These are phyloP conservation scores for Ascaphus truei DNA, from an alignment of 2,113 vertebrate genomes.

Conservation along the genomic window DNA sequence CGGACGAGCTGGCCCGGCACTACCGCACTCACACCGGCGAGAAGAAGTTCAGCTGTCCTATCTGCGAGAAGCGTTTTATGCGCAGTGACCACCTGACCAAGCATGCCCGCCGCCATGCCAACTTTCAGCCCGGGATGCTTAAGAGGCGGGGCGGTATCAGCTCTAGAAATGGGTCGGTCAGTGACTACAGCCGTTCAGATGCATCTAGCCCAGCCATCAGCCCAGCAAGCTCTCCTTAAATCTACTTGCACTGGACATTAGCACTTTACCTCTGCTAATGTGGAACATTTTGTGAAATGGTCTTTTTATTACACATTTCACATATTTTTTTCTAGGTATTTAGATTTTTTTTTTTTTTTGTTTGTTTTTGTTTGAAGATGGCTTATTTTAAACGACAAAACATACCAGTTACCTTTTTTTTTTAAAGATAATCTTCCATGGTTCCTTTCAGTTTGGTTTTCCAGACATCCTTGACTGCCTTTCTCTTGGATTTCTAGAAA, in stretches of 20 bases:
- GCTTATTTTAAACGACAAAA: conserved; percentile 22
- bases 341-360: conserved; percentile 41
- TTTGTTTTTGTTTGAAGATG: conserved; percentile 41
- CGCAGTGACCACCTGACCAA: conserved; percentile 96
- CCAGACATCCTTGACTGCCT: conserved; percentile 27
- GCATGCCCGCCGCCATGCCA: conserved; percentile 87
- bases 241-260: conserved; percentile 48
- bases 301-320: conserved; percentile 33
- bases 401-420: conserved; percentile 13
- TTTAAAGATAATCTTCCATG: conserved; percentile 6
- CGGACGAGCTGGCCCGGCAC: conserved; percentile 92
- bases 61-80: conserved; percentile 97
- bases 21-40: conserved; percentile 97
- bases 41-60: conserved; percentile 92
- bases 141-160: conserved; percentile 69
- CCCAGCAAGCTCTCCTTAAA: conserved; percentile 92
- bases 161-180: conserved; percentile 82
- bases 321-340: conserved; percentile 19
- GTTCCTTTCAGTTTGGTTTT: neutral
- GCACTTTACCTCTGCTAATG: conserved; percentile 65
- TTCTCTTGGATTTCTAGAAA: conserved; percentile 33
- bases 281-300: conserved; percentile 40
- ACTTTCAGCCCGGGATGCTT: conserved; percentile 92
- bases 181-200: conserved; percentile 94
- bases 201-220: conserved; percentile 90